These are phyloP conservation scores for Phrynocephalus vlangalii DNA, from an alignment of 2,797 vertebrate species.

Conservation along the genomic window DNA sequence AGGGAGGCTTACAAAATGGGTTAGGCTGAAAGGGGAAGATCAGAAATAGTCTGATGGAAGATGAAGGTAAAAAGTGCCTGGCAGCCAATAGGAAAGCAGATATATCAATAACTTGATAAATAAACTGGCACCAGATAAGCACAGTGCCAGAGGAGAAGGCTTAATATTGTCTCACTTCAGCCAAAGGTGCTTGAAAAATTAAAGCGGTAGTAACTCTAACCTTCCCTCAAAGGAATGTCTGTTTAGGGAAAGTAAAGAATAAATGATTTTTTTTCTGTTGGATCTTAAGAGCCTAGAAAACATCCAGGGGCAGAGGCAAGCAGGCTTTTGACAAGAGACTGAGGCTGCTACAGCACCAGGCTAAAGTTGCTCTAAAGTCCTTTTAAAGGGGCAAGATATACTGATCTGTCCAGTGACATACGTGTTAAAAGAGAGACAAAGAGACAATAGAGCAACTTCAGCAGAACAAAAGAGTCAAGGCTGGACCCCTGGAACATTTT, in stretches of 20 bases:
- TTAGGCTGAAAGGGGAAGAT: conserved; percentile 33
- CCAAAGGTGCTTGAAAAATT: conserved; percentile 3
- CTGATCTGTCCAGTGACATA: too few relatives aligned
- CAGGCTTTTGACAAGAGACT: background rate
- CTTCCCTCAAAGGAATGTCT: conserved; percentile 1
- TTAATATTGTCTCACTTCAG: background rate
- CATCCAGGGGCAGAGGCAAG: background rate
- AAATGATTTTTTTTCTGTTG: conserved; percentile 13
- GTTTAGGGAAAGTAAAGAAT: conserved; percentile 28
- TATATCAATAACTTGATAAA: background rate
- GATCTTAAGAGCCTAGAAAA: conserved; percentile 10
- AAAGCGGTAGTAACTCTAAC: background rate
- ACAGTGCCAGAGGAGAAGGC: background rate
- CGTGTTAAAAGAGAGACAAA: too few relatives aligned
- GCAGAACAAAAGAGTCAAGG: too few relatives aligned
- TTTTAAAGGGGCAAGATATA: too few relatives aligned
- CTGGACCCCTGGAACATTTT: too few relatives aligned
- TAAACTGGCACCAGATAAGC: conserved; percentile 25
- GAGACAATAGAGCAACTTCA: too few relatives aligned
- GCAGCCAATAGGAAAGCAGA: conserved; percentile 38
- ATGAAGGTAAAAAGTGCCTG: background rate
- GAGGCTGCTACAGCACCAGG: too few relatives aligned
- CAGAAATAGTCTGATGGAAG: conserved; percentile 26
- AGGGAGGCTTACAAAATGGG: conserved; percentile 13
- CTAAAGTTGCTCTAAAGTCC: too few relatives aligned